Percentiles rank a stretch among this genome's conserved stretches.
Evolutionary conservation across 2,888 invertebrate species (phyloP).

Genomic region (Epistrophe eligans): DNA sequence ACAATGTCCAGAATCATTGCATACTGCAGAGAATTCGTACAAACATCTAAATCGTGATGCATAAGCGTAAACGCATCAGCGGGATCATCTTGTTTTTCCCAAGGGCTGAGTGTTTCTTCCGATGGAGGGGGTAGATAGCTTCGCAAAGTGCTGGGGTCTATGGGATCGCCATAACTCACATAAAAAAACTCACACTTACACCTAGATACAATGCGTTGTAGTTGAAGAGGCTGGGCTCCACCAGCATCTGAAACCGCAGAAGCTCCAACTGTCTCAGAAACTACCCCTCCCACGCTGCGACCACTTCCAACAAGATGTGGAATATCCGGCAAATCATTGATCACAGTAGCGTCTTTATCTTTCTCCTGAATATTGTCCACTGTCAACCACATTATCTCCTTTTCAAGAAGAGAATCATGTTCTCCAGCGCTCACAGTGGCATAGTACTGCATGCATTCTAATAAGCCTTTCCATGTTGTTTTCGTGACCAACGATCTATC

Average conservation of each 20-base stretch:
- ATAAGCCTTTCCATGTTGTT: slow-evolving; percentile 96
- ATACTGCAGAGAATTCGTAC: slow-evolving; percentile 97
- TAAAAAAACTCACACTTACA: slow-evolving; percentile 99
- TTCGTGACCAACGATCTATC: slow-evolving; percentile 95
- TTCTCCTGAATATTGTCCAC: slow-evolving; percentile 96
- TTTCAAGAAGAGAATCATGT: slow-evolving; percentile 88
- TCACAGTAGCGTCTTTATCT: slow-evolving; percentile 90
- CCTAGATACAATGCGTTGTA: slow-evolving; percentile 98
- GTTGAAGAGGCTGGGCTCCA: slow-evolving; percentile 86
- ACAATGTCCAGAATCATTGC: slow-evolving; percentile 98
- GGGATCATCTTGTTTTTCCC: slow-evolving; percentile 93
- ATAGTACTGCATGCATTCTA: slow-evolving; percentile 99
- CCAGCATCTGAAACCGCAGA: slow-evolving; percentile 88
- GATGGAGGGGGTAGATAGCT: slow-evolving; percentile 89
- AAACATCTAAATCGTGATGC: slow-evolving; percentile 99
- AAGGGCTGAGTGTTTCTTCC: slow-evolving; percentile 89
- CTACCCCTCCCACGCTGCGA: slow-evolving; percentile 98
- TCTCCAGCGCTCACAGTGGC: slow-evolving; percentile 96
- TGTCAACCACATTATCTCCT: slow-evolving; percentile 98
- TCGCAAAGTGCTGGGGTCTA: slow-evolving; percentile 84
- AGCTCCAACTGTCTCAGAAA: slow-evolving; percentile 95
- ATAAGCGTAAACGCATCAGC: slow-evolving; percentile 98
- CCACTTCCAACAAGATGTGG: slow-evolving; percentile 96
- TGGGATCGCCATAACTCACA: slow-evolving; percentile 94
- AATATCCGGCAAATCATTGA: slow-evolving; percentile 92